phyloP scores from a whole-genome alignment of 2,888 invertebrate genomes.

The Melipona beecheii region DNA sequence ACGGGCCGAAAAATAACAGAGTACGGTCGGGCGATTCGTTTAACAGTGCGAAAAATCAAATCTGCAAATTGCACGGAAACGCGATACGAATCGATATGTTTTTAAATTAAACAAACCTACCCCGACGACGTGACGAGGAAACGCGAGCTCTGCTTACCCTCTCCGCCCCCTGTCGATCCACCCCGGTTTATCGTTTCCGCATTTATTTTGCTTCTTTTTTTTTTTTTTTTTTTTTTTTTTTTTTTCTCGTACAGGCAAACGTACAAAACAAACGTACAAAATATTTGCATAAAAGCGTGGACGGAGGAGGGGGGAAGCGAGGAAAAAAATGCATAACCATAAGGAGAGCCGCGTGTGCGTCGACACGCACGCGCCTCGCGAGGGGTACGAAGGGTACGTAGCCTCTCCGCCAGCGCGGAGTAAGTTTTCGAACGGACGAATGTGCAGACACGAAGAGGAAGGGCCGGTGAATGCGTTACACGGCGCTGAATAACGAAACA shows the following conservation, averaged over 20 bases:
- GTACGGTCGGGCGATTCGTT: not conserved
- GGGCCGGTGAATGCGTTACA: slow-evolving; percentile 43
- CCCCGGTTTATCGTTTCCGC: not conserved
- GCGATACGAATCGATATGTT: slow-evolving; percentile 21
- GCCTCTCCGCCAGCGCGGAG: not conserved
- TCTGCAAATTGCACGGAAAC: slow-evolving; percentile 31
- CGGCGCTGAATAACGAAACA: slow-evolving; percentile 56
- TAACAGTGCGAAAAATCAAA: slow-evolving; percentile 12
- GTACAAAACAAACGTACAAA: not conserved
- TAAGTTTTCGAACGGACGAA: slow-evolving; percentile 23
- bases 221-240: not conserved
- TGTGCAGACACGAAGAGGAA: not conserved
- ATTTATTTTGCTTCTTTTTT: not conserved
- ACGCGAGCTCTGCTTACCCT: not conserved
- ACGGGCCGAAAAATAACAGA: not conserved
- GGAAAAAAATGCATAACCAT: not conserved
- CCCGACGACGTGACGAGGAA: not conserved
- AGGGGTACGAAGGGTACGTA: slow-evolving; percentile 1
- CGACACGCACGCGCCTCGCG: slow-evolving; percentile 11
- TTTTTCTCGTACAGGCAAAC: not conserved
- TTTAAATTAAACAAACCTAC: slow-evolving; percentile 26
- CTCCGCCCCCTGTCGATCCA: not conserved
- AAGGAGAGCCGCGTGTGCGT: not conserved
- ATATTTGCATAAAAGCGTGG: slow-evolving; percentile 9
- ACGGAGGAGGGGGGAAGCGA: not conserved